These are phyloP conservation scores for Horisme vitalbata DNA, from an alignment of 2,888 invertebrate genomes.

Conservation along the genomic window DNA sequence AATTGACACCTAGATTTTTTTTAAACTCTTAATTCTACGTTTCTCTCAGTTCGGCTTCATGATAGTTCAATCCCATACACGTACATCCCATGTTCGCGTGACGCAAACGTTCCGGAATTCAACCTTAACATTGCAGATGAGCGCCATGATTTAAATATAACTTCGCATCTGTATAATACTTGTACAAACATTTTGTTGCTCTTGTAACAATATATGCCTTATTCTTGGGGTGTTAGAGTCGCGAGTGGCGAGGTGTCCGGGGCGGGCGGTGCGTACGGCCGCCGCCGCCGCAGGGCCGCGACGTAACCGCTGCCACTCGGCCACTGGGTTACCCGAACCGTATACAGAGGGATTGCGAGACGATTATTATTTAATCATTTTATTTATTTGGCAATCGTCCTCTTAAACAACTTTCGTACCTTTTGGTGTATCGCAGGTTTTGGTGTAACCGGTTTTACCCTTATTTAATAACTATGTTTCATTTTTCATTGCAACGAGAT, in stretches of 20 bases:
- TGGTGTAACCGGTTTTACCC: too few relatives aligned
- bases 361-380: conserved; percentile 39
- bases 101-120: conserved; percentile 73
- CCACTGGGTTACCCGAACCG: conserved; percentile 51
- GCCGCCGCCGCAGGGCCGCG: conserved; percentile 20
- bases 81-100: conserved; percentile 46
- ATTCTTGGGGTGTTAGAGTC: conserved; percentile 24
- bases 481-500: too few relatives aligned
- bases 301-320: conserved; percentile 44
- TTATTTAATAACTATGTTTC: too few relatives aligned
- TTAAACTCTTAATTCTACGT: neutral
- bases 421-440: conserved; percentile 2
- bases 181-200: conserved; percentile 45
- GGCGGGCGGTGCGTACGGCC: conserved; percentile 6
- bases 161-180: conserved; percentile 54
- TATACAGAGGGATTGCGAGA: conserved; percentile 42
- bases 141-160: conserved; percentile 75
- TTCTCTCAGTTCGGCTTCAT: conserved; percentile 3
- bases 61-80: conserved; percentile 45
- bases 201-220: conserved; percentile 42
- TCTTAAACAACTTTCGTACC: conserved; percentile 41
- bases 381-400: conserved; percentile 39
- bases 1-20: too few relatives aligned
- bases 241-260: conserved; percentile 8
- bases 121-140: conserved; percentile 80